Percentiles rank a stretch among this genome's conserved stretches.
Conservation (phyloP, 1,140 invertebrate genomes). For the Lordiphosa mommai region DNA sequence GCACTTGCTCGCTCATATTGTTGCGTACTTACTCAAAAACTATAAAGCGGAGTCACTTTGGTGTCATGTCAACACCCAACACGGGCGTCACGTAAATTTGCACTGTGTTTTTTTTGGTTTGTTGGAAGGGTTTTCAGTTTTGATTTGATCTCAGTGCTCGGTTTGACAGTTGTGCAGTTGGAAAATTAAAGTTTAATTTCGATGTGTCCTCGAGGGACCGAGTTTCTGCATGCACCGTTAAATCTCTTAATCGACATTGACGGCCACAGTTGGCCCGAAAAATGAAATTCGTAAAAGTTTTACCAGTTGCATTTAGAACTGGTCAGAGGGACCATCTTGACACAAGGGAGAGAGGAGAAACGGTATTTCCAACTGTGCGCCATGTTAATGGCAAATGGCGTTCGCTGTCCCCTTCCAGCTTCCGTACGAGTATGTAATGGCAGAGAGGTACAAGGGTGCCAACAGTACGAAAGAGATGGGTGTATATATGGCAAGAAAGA, state of each 20-base stretch:
- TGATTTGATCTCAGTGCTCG: slow-evolving; percentile 41
- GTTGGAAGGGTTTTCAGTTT: slow-evolving; percentile 28
- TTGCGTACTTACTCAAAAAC: slow-evolving; percentile 51
- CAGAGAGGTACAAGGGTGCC: slow-evolving; percentile 33
- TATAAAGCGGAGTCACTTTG: slow-evolving; percentile 51
- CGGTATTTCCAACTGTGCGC: slow-evolving; percentile 57
- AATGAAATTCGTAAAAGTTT: slow-evolving; percentile 61
- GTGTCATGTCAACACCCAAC: slow-evolving; percentile 42
- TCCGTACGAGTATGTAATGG: slow-evolving; percentile 15
- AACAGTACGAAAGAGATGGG: slow-evolving; percentile 15
- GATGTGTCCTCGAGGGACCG: slow-evolving; percentile 1
- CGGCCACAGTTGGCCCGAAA: slow-evolving; percentile 58
- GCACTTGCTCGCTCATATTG: slow-evolving; percentile 50
- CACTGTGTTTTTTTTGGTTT: neutral
- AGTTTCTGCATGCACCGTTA: slow-evolving; percentile 42
- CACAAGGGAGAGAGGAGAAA: slow-evolving; percentile 13
- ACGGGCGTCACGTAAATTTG: neutral
- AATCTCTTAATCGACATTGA: slow-evolving; percentile 73
- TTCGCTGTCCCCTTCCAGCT: slow-evolving; percentile 1
- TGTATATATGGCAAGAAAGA: neutral
- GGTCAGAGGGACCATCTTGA: slow-evolving; percentile 24
- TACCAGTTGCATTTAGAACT: slow-evolving; percentile 70
- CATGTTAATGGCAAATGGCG: slow-evolving; percentile 60
- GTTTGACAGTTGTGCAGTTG: slow-evolving; percentile 24
- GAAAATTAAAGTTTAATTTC: slow-evolving; percentile 32